A percentile compares a stretch with the other conserved stretches of the same genome.
Conservation (phyloP, 2,888 invertebrate genomes). For the Deilephila porcellus region DNA sequence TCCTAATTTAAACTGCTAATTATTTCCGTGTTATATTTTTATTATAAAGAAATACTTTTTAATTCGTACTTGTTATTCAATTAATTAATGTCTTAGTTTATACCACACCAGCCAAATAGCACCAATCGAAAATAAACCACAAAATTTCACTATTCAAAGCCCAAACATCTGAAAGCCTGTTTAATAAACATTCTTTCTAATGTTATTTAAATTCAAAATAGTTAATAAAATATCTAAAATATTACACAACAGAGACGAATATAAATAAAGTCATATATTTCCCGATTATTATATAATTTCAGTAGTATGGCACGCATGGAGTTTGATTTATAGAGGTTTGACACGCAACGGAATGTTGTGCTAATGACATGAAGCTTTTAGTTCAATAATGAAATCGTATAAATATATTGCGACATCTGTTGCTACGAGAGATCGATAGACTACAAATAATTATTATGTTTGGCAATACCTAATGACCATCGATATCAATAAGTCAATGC, state of each 20-base stretch:
- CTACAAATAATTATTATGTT: too few species aligned
- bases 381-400: slow-evolving; percentile 51
- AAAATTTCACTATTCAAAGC: not conserved
- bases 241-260: slow-evolving; percentile 45
- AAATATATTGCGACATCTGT: slow-evolving; percentile 39
- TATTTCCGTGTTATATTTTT: too few species aligned
- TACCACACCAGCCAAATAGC: not conserved
- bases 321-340: slow-evolving; percentile 51
- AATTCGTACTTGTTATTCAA: too few species aligned
- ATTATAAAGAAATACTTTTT: too few species aligned
- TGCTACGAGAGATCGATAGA: not conserved
- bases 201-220: slow-evolving; percentile 31
- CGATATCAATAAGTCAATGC: too few species aligned
- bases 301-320: slow-evolving; percentile 60
- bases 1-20: too few species aligned
- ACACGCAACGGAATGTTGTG: slow-evolving; percentile 68
- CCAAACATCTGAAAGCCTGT: slow-evolving; percentile 1
- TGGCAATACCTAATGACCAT: too few species aligned
- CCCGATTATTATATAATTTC: slow-evolving; percentile 60
- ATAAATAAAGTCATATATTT: slow-evolving; percentile 57
- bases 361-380: slow-evolving; percentile 66
- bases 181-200: slow-evolving; percentile 19
- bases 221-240: slow-evolving; percentile 40
- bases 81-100: not conserved
- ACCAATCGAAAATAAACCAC: not conserved